Base-by-base conservation (phyloP, 2,888 invertebrate species). In the Diogma glabrata region DNA sequence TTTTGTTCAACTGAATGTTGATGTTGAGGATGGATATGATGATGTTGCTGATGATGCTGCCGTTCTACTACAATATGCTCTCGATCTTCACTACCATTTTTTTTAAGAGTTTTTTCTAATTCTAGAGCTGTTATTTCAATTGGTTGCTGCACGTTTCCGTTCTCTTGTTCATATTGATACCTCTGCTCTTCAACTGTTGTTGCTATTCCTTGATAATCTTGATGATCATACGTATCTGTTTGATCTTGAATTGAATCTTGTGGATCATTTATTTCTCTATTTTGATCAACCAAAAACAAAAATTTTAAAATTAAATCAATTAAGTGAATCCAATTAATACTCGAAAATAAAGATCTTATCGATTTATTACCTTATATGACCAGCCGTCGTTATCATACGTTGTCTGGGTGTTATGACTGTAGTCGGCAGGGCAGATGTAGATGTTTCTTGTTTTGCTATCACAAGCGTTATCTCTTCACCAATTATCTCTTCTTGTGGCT, bases 311-410 rank as follows among this genome's bases (percentile, higher is more conserved):
- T 24, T 22, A 9, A 24, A 17, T 26, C 24, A 24, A 46, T 26
- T 46, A 46, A 46, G n/a, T n/a, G n/a, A n/a, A n/a, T n/a, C 10
- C 26, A 24, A 46, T 46, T 36, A 47, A 16, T 17, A 19, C 22
- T 24, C 7, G n/a, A 8, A 14, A 30, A 46, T 23, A 45, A 26
- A 17, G 28, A 28, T 51, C 51, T n/a, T n/a, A n/a, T n/a, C n/a
- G n/a, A n/a, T n/a, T n/a, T n/a, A n/a, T n/a, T 52, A 61, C 61
- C 61, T 56, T 60, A 70, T 61, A 45, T 69, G 70, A 19, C 70
- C 70, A 4, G 69, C 63, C 17, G 71, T 70, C 53, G 70, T 70
- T 20, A 70, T 59, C 48, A 70, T 70, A 28, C 70, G 63, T 6
- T 53, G 53, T 12, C 53, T 17, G 66, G 60, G 53, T 60, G 66